A percentile compares a stretch with the other conserved stretches of the same genome.
Evolutionary conservation across 2,888 invertebrate genomes (phyloP).

Genomic region (Temnothorax ravouxi): DNA sequence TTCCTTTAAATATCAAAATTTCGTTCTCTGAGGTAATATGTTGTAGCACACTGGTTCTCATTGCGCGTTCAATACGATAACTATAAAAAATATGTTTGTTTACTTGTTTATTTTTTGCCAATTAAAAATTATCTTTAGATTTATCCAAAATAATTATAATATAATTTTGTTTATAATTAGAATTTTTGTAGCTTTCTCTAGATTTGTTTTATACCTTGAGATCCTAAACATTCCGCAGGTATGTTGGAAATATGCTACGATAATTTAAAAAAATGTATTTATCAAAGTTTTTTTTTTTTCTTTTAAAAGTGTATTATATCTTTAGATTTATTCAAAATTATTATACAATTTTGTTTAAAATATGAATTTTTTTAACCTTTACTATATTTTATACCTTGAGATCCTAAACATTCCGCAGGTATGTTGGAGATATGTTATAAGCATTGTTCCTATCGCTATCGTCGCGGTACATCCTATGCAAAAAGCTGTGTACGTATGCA

Average conservation of each 20-base stretch:
- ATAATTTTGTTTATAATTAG: not conserved
- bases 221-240: not conserved
- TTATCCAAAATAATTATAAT: not conserved
- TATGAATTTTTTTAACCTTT: too few relatives aligned
- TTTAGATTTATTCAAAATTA: too few relatives aligned
- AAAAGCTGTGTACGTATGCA: not conserved
- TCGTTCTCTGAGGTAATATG: not conserved
- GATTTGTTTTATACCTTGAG: not conserved
- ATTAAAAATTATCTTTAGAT: not conserved
- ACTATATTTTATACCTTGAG: too few relatives aligned
- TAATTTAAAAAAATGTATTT: too few relatives aligned
- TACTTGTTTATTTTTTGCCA: not conserved
- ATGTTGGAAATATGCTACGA: not conserved
- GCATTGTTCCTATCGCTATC: not conserved
- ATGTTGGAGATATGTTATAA: too few relatives aligned
- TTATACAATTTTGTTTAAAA: too few relatives aligned
- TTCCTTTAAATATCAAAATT: not conserved
- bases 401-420: too few relatives aligned
- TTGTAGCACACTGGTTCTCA: not conserved
- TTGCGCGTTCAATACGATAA: constrained; percentile 5
- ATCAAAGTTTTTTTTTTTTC: too few relatives aligned
- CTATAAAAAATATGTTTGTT: constrained; percentile 1
- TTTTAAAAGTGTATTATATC: too few relatives aligned
- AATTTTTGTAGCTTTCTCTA: not conserved
- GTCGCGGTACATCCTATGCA: not conserved